Evolutionary conservation across 2,113 vertebrate species (phyloP).

Genomic region (Spermophilus dauricus): DNA sequence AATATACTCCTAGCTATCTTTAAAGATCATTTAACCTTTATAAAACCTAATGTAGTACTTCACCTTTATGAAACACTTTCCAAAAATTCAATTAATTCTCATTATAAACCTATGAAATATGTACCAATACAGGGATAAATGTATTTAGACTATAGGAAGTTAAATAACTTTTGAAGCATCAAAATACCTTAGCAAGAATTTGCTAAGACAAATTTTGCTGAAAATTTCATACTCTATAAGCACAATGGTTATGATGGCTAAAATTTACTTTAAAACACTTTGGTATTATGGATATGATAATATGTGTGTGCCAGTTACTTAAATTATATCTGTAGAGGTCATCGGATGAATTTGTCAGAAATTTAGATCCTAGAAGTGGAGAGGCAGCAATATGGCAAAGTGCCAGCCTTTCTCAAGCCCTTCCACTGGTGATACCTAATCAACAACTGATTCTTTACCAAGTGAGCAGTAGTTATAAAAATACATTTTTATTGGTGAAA

Average conservation of each 20-base stretch:
- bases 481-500: not conserved
- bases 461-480: not conserved
- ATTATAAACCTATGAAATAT: slow-evolving; percentile 54
- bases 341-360: not conserved
- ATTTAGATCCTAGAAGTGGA: not conserved
- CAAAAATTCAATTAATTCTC: slow-evolving; percentile 71
- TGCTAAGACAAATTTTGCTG: not conserved
- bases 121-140: not conserved
- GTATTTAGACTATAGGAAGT: not conserved
- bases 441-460: not conserved
- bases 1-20: slow-evolving; percentile 44
- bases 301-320: not conserved
- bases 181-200: slow-evolving; percentile 43
- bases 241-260: not conserved
- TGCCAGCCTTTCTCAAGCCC: not conserved
- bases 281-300: not conserved
- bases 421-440: not conserved
- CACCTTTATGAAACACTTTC: slow-evolving; percentile 49
- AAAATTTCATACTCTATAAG: not conserved
- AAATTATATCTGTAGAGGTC: not conserved
- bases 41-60: slow-evolving; percentile 58
- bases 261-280: slow-evolving; percentile 21
- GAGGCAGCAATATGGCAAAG: not conserved
- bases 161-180: slow-evolving; percentile 52
- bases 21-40: slow-evolving; percentile 63